Evolutionary conservation across 2,797 vertebrate genomes (phyloP).

Genomic region (Chanos chanos): DNA sequence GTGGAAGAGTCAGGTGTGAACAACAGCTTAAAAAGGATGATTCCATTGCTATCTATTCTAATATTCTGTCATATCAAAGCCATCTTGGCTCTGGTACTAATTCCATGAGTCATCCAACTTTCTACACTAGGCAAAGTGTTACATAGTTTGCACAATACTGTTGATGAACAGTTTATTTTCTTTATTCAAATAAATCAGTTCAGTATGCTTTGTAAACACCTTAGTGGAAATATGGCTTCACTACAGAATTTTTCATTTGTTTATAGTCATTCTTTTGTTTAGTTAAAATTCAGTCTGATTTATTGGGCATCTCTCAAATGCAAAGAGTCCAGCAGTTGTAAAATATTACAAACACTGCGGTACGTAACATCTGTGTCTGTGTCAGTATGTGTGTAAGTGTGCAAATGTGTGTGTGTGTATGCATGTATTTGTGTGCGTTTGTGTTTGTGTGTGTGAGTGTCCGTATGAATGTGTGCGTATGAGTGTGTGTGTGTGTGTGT

Average conservation of each 20-base stretch:
- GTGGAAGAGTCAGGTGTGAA: too few relatives aligned
- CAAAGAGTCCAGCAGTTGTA: background rate
- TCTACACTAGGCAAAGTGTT: too few relatives aligned
- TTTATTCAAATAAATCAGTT: slow-evolving; percentile 12
- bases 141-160: too few relatives aligned
- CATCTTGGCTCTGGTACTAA: too few relatives aligned
- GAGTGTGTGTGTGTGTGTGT: too few relatives aligned
- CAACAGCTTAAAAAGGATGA: too few relatives aligned
- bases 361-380: slow-evolving; percentile 46
- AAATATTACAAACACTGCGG: slow-evolving; percentile 66
- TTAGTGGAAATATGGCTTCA: slow-evolving; percentile 49
- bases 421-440: too few relatives aligned
- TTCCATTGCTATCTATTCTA: too few relatives aligned
- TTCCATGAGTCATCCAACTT: background rate
- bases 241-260: slow-evolving; percentile 53
- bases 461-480: too few relatives aligned
- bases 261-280: slow-evolving; percentile 68
- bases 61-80: too few relatives aligned
- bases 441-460: too few relatives aligned
- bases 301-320: slow-evolving; percentile 45
- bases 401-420: too few relatives aligned
- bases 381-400: background rate
- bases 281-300: slow-evolving; percentile 62
- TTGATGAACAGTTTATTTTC: slow-evolving; percentile 6
- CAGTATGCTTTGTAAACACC: background rate